These are phyloP conservation scores for Amiota minor DNA, from an alignment of 2,888 invertebrate species.

Conservation along the genomic window DNA sequence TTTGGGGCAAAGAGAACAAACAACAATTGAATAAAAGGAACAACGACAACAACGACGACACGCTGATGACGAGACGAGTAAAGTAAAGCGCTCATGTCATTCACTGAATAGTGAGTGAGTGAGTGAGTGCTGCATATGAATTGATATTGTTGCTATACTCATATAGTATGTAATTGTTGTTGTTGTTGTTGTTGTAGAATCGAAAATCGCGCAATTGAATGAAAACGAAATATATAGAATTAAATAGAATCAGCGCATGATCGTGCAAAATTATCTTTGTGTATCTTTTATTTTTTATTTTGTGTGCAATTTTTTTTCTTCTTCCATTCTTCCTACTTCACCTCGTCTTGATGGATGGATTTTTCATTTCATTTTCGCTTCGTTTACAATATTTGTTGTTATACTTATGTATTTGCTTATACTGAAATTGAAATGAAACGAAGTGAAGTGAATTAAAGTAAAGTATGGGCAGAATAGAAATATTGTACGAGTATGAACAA, in stretches of 20 bases:
- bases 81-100: conserved; percentile 4
- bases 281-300: conserved; percentile 45
- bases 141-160: not conserved
- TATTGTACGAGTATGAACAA: too few species aligned
- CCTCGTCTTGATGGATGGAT: conserved; percentile 39
- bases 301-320: conserved; percentile 34
- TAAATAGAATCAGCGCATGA: conserved; percentile 53
- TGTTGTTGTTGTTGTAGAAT: not conserved
- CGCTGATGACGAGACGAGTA: not conserved
- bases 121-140: not conserved
- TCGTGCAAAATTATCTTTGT: conserved; percentile 54
- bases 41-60: too few species aligned
- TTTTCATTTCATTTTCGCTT: conserved; percentile 42
- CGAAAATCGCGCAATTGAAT: conserved; percentile 30
- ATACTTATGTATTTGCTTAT: too few species aligned
- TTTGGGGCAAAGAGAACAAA: conserved; percentile 8
- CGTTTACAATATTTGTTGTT: not conserved
- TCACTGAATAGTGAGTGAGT: not conserved
- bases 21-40: conserved; percentile 10
- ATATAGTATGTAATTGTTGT: too few species aligned
- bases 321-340: conserved; percentile 33
- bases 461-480: too few species aligned
- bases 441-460: too few species aligned
- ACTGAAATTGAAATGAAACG: too few species aligned
- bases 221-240: conserved; percentile 37